Base-by-base conservation (phyloP, 1,140 invertebrate species). In the Tigriopus japonicus region DNA sequence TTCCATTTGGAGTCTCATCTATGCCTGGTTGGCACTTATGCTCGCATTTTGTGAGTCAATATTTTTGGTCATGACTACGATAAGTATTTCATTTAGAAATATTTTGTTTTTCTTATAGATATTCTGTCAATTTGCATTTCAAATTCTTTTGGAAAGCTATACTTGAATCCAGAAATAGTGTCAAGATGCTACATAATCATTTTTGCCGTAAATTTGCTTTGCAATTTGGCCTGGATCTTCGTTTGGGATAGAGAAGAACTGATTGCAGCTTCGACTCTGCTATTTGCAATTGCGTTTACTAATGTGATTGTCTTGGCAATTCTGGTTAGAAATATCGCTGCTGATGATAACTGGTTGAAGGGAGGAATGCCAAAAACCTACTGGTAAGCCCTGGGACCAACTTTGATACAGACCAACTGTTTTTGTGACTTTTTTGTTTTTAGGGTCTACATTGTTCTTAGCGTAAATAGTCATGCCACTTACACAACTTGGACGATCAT, bases 1-100 rank as follows among this genome's bases (percentile, higher is more conserved):
- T 51, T 43, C 42, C 56, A 64, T 64, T 13, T 64, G 63, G 63
- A 56, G 43, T 19, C 14, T 64, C 42, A 64, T 64, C 42, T 64
- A 64, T 23, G n/a, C 52, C n/a, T 35, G 35, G 23, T 45, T 64
- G 7, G 43, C 42, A 15, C 5, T 42, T 7, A 60, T 56, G 24
- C 12, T 56, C 13, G 53, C 63, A 6, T 64, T 63, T 53, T 60
- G 63, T 64, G 52, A 58, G 35, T 61, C 14, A 19, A 14, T 60
- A n/a, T n/a, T n/a, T n/a, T n/a, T n/a, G n/a, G n/a, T n/a, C n/a
- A n/a, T n/a, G n/a, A n/a, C n/a, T n/a, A n/a, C n/a, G n/a, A n/a
- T n/a, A n/a, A n/a, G n/a, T n/a, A n/a, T n/a, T n/a, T n/a, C n/a
- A n/a, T n/a, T n/a, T n/a, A n/a, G n/a, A 49, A 3, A 49, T 17